Percentiles rank a stretch among this genome's conserved stretches.
Evolutionary conservation across 2,888 invertebrate genomes (phyloP).

Genomic region (Slavum lentiscoides): DNA sequence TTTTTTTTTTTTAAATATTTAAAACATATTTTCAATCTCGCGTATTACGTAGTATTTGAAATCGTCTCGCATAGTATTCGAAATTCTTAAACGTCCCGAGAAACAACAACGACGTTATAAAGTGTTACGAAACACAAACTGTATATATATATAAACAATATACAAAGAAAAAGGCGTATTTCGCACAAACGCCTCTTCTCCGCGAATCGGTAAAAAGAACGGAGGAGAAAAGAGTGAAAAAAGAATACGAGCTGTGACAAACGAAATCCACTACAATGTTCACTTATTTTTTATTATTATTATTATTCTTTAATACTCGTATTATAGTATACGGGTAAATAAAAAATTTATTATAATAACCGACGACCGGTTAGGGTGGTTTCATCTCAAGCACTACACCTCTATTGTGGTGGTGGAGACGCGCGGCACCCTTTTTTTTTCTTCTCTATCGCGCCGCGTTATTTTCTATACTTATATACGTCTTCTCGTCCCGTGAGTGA

Average conservation of each 20-base stretch:
- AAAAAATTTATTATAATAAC: conserved; percentile 42
- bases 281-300: not conserved
- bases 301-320: conserved; percentile 1
- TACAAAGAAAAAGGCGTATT: no score
- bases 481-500: no score
- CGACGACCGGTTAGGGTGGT: conserved; percentile 41
- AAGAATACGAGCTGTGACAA: conserved; percentile 23
- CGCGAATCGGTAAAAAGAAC: conserved; percentile 30
- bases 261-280: conserved; percentile 33
- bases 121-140: no score
- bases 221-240: not conserved
- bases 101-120: no score
- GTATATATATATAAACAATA: no score
- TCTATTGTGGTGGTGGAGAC: conserved; percentile 31
- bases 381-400: conserved; percentile 39
- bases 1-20: no score
- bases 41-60: no score
- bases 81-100: no score
- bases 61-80: no score
- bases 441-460: not conserved
- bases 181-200: not conserved
- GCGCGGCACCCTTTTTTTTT: conserved; percentile 32
- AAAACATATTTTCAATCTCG: no score
- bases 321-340: conserved; percentile 27
- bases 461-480: not conserved